Evolutionary conservation across 2,888 invertebrate genomes (phyloP), one percentile per base, ranked within the genome.

Genomic region (Tenthredo amoena): DNA sequence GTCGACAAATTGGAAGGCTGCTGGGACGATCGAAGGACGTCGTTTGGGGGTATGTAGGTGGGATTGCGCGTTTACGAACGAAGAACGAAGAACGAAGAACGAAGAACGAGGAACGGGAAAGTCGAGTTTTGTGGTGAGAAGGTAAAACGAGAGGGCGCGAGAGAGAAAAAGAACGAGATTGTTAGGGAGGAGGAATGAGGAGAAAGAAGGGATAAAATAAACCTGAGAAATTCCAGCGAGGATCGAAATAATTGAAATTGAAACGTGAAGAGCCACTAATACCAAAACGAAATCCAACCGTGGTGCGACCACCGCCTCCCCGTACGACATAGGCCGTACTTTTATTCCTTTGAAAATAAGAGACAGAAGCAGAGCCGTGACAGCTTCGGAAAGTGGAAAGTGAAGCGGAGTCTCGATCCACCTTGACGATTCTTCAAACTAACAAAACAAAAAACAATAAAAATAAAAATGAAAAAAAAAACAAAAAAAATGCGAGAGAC

Each of bases 181-280:
- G 58, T 7, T n/a, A 12, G 74, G 43, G 21, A 43, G 6, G 74
- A 12, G 40, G 26, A 37, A 62, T 55, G 43, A 72, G 37, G 72
- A 74, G 74, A 3, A 47, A 74, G 68, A 68, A 34, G 34, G 74
- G 43, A 74, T 74, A 77, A 55, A 55, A 77, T 77, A 77, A 77
- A 77, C 34, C 18, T 15, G 31, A 77, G 77, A 77, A 55, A 50
- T 55, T 50, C 77, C 55, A 50, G 50, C 9, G 50, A 81, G 81
- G 81, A 81, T 84, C 31, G 76, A 74, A 84, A 84, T 84, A 62
- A 84, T 84, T 84, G 84, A 84, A 84, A 84, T 76, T 84, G 62
- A 34, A 84, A 37, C 76, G 40, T 58, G 58, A 58, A 84, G 84
- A 84, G 55, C 40, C 37, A 26, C 34, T 65, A 58, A 40, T 37